These are phyloP conservation scores for Hippocampus zosterae DNA, from an alignment of 2,113 vertebrate species.

Conservation along the genomic window DNA sequence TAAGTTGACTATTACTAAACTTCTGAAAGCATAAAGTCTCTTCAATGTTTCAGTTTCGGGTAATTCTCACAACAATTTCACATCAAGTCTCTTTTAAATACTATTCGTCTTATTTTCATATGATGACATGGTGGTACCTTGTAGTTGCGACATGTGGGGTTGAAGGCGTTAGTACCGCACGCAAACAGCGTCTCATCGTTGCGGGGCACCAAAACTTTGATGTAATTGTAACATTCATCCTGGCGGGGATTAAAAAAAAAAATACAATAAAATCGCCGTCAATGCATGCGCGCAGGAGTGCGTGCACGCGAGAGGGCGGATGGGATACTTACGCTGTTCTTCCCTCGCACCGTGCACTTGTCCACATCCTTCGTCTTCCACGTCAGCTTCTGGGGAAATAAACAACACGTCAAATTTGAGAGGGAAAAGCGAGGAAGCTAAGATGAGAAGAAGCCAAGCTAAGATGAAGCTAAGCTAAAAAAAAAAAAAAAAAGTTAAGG, in stretches of 20 bases:
- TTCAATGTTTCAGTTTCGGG: no score
- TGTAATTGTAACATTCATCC: slow-evolving; percentile 95
- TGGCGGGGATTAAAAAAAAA: slow-evolving; percentile 41
- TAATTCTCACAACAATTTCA: background rate
- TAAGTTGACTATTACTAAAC: no score
- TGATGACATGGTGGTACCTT: slow-evolving; percentile 68
- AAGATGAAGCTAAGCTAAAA: background rate
- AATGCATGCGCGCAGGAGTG: background rate
- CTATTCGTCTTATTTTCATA: background rate
- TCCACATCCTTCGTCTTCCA: slow-evolving; percentile 79
- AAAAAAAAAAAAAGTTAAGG: no score
- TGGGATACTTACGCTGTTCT: slow-evolving; percentile 75
- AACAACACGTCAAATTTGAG: slow-evolving; percentile 17
- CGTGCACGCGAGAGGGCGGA: background rate
- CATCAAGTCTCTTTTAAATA: background rate
- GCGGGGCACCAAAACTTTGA: slow-evolving; percentile 86
- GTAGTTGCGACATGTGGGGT: slow-evolving; percentile 89
- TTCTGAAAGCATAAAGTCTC: no score
- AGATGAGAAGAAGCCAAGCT: background rate
- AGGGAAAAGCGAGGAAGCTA: background rate
- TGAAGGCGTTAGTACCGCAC: slow-evolving; percentile 91
- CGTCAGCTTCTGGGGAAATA: slow-evolving; percentile 71
- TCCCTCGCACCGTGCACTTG: slow-evolving; percentile 78
- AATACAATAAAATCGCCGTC: background rate
- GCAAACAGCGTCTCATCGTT: slow-evolving; percentile 83